phyloP scores from a whole-genome alignment of 2,113 vertebrate genomes.

The Rhadina sibilatrix region DNA sequence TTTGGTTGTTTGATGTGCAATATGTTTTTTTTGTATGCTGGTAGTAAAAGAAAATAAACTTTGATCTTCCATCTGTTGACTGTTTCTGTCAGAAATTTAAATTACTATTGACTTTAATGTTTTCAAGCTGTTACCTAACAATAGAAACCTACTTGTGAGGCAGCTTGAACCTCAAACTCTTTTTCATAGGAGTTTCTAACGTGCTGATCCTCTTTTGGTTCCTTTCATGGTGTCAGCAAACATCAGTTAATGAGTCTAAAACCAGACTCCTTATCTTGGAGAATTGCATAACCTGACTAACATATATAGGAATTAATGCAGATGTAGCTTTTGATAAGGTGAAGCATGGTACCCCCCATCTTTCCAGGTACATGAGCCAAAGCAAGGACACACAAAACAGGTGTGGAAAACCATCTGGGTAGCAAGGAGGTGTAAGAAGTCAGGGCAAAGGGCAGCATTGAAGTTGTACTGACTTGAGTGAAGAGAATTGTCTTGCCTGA shows the following conservation, averaged over 20 bases:
- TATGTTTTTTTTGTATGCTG: constrained; percentile 99
- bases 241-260: neutral
- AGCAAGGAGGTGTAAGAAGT: neutral
- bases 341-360: neutral
- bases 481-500: neutral
- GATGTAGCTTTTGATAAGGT: neutral
- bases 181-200: neutral
- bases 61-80: constrained; percentile 96
- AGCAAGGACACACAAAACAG: neutral
- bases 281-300: neutral
- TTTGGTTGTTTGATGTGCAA: constrained; percentile 99
- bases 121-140: neutral
- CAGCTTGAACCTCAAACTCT: neutral
- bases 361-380: neutral
- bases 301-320: neutral
- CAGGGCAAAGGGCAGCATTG: rapidly evolving
- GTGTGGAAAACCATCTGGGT: neutral
- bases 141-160: neutral
- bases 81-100: constrained; percentile 67
- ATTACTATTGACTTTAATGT: neutral
- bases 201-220: neutral
- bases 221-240: neutral
- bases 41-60: constrained; percentile 99
- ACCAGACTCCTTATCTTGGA: neutral
- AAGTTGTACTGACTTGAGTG: neutral